Conservation (phyloP, 1,140 invertebrate genomes). For the Psilanteris sp. region DNA sequence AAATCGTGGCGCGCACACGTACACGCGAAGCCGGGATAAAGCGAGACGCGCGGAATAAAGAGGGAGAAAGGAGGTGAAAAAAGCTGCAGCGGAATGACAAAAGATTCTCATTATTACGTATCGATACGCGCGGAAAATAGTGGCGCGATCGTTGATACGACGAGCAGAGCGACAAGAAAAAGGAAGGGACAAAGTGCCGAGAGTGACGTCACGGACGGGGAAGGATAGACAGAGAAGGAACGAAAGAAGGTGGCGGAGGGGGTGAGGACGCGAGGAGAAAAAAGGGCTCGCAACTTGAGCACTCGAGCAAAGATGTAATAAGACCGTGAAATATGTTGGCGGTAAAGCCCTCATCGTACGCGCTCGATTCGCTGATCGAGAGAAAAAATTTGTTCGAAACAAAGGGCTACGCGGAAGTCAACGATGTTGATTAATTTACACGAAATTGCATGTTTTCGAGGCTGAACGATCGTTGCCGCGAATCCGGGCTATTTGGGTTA, state of each 20-base stretch:
- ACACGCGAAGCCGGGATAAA: not conserved
- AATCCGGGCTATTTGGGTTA: slow-evolving; percentile 28
- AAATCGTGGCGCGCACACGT: slow-evolving; percentile 9
- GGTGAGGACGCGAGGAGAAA: not conserved
- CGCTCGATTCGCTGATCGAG: slow-evolving; percentile 31
- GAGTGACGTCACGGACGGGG: slow-evolving; percentile 25
- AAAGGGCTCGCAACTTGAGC: slow-evolving; percentile 40
- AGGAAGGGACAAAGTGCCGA: slow-evolving; percentile 41
- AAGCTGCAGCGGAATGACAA: slow-evolving; percentile 56
- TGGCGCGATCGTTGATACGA: slow-evolving; percentile 59
- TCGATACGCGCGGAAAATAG: slow-evolving; percentile 73
- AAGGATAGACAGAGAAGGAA: not conserved
- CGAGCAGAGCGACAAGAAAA: slow-evolving; percentile 38
- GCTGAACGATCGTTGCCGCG: slow-evolving; percentile 12
- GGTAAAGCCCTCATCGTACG: slow-evolving; percentile 25
- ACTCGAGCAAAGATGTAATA: slow-evolving; percentile 58
- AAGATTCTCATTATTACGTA: slow-evolving; percentile 76
- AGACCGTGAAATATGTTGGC: slow-evolving; percentile 56
- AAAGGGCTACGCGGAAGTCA: slow-evolving; percentile 32
- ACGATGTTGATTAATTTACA: slow-evolving; percentile 51
- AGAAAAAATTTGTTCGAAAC: slow-evolving; percentile 43
- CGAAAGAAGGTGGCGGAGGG: slow-evolving; percentile 21
- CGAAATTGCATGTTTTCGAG: slow-evolving; percentile 17
- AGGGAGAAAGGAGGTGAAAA: slow-evolving; percentile 8
- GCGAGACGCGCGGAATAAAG: slow-evolving; percentile 6